Base-by-base conservation (phyloP, 2,113 vertebrate genomes). In the Bagarius yarrelli region DNA sequence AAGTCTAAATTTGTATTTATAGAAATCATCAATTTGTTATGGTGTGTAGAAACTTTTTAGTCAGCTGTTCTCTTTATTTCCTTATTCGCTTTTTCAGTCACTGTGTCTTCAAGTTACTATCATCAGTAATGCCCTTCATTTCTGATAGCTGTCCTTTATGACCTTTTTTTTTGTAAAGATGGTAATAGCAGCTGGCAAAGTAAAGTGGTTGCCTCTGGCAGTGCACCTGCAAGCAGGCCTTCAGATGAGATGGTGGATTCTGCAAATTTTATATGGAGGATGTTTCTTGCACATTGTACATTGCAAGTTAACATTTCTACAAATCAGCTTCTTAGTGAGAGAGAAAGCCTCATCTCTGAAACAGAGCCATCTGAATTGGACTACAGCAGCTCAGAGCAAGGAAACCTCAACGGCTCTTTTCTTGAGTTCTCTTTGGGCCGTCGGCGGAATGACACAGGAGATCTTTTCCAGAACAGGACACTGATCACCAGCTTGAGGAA, bases 261-360 rank as follows among this genome's bases (percentile, higher is more conserved):
- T 0, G 94, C 92, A 16, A 97, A 98, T 0, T 92, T 95, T 79
- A 96, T 99, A 89, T 94, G 93, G 0, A 94, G 93, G 78, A 94
- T 94, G 80, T 89, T 95, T 80, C 87, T 93, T 87, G 94, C 86
- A 0, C 87, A 91, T 5, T 83, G 79, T 4, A 88, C 95, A 78
- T 79, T 94, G 74, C 27, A 91, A 55, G 85, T 94, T 76, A 98
- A 97, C 59, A 91, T 95, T 85, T 97, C 95, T 0, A 84, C 89
- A 79, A 97, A 96, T 82, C 94, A 94, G 88, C 93, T 97, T 83
- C 94, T 95, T 25, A 88, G 89, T 0, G 93, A 92, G 70, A 93
- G 92, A 0, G 92, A 85, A 72, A 88, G 87, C 0, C 23, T 91
- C 75, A 93, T 94, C 83, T 89, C 93, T 32, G 90, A 90, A 81